Conservation (phyloP, 64 coral and sea anemone species). For the Cladopsammia gracilis region DNA sequence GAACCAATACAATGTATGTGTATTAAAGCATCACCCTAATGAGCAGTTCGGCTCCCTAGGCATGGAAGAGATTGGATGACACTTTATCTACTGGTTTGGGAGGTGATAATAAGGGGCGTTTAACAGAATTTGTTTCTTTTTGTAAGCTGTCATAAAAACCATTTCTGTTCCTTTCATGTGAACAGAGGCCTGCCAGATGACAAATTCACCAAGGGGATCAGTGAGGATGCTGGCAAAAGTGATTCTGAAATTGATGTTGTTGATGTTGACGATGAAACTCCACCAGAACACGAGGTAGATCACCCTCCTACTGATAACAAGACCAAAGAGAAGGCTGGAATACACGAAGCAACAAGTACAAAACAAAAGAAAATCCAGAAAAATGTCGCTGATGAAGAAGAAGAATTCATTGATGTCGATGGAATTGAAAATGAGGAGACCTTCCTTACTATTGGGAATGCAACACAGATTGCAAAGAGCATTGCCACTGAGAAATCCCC, state of each 20-base stretch:
- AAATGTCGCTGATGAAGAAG: neutral
- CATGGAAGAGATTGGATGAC: too few species aligned
- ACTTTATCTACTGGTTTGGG: too few species aligned
- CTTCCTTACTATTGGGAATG: slow-evolving; percentile 82
- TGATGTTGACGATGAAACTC: neutral
- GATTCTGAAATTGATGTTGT: slow-evolving; percentile 62
- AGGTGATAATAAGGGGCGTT: too few species aligned
- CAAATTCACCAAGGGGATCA: neutral
- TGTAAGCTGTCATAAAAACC: neutral
- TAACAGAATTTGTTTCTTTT: too few species aligned
- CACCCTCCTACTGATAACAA: neutral
- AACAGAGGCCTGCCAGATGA: neutral
- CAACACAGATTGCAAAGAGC: neutral
- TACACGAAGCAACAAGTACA: too few species aligned
- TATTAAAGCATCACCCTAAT: too few species aligned
- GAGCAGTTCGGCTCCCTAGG: too few species aligned
- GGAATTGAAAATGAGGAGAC: slow-evolving; percentile 51
- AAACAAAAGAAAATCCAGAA: neutral
- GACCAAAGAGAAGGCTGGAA: neutral
- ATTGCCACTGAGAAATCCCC: slow-evolving; percentile 19
- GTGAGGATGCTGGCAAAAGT: slow-evolving; percentile 55
- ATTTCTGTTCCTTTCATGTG: neutral
- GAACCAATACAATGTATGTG: too few species aligned
- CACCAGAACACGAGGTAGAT: neutral
- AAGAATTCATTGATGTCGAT: slow-evolving; percentile 38